phyloP scores from a whole-genome alignment of 2,888 invertebrate genomes.

The Macrosoma leucophasiata region DNA sequence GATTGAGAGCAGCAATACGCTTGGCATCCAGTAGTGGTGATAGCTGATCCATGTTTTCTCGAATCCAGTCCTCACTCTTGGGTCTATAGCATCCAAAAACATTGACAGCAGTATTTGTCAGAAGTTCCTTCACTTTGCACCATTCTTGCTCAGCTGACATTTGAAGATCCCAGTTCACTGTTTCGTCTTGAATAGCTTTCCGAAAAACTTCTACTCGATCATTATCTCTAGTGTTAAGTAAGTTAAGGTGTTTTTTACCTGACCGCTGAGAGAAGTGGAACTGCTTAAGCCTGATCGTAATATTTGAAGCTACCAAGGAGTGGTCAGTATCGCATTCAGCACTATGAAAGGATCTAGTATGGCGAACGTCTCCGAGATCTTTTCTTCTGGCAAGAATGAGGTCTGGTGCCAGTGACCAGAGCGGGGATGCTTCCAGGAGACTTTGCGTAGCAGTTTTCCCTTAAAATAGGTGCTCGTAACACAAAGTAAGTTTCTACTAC shows the following conservation, averaged over 20 bases:
- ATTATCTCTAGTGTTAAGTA: neutral
- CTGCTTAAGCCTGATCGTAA: neutral
- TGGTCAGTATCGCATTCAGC: constrained; percentile 19
- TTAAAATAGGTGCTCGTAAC: constrained; percentile 21
- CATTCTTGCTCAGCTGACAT: too few relatives aligned
- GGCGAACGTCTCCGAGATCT: constrained; percentile 12
- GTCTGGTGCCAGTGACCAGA: constrained; percentile 25
- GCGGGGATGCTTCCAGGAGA: constrained; percentile 23
- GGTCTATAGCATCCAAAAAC: neutral
- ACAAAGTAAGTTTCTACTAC: constrained; percentile 16
- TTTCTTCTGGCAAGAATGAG: constrained; percentile 16
- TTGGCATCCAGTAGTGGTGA: neutral
- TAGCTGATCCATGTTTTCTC: neutral
- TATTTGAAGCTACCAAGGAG: constrained; percentile 12
- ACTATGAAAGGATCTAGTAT: constrained; percentile 15
- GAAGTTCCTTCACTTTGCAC: neutral
- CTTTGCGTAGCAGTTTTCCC: constrained; percentile 15
- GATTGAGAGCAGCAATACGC: neutral
- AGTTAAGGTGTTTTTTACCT: neutral
- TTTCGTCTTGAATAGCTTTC: too few relatives aligned
- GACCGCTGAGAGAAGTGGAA: constrained; percentile 1
- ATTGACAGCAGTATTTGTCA: neutral
- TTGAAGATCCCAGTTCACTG: too few relatives aligned
- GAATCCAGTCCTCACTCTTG: neutral
- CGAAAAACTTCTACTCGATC: neutral